Evolutionary conservation across 1,140 invertebrate species (phyloP), one percentile per base, ranked within the genome.

Genomic region (Lanistes nyassanus): DNA sequence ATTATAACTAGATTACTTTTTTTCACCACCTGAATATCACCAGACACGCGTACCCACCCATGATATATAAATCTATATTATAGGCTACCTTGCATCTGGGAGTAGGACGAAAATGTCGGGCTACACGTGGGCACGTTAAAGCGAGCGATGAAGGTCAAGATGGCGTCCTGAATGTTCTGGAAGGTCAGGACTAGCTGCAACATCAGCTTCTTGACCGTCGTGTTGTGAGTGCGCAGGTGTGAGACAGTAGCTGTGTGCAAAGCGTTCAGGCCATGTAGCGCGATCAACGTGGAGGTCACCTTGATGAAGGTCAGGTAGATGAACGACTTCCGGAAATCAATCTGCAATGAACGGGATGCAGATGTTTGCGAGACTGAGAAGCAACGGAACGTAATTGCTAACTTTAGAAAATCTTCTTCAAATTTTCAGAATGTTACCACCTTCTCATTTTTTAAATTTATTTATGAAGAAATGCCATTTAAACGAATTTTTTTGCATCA

Each of bases 131-230:
- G 78, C 42, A 81, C 71, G 36, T 76, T 66, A 64, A 67, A 72
- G 26, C 55, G 67, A 0, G 76, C 64, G 34, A 79, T 60, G 29
- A 79, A 36, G 9, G 31, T 42, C 13, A 79, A 55, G 3, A 81
- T 68, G 39, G 51, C 47, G 51, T 37, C 62, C 71, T 81, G 80
- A 21, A 81, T 3, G 76, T 81, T 81, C 26, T 66, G 31, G 36
- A 77, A 71, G 16, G 79, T 5, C 2, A 77, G 39, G n/a, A 76
- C 66, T 39, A 79, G 68, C 68, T 77, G 76, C 7, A 81, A 70
- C 13, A 69, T 51, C 11, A 64, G n/a, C 37, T 77, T 75, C 47
- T 79, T 81, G 29, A 47, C 31, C 0, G 31, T 31, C 31, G 75
- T 64, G 36, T 68, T 73, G 26, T 74, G 76, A 21, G 60, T 70